Evolutionary conservation across 2,113 vertebrate species (phyloP).

Genomic region (Brachypteracias leptosomus): DNA sequence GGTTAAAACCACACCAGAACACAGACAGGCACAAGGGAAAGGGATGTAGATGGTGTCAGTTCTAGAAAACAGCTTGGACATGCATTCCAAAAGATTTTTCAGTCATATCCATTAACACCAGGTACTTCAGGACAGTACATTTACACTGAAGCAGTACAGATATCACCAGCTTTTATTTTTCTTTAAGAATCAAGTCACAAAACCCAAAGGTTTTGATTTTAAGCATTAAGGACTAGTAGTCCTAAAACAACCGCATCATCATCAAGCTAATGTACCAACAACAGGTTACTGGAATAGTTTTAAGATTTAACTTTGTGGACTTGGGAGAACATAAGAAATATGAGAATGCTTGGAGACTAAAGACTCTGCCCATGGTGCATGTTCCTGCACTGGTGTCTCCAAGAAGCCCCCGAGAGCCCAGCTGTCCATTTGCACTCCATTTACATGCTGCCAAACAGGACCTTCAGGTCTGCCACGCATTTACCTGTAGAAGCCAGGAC

Average conservation of each 20-base stretch:
- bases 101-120: not conserved
- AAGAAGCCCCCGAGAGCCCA: not conserved
- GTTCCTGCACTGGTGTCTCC: not conserved
- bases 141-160: not conserved
- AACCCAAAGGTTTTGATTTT: not conserved
- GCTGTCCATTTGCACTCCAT: not conserved
- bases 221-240: not conserved
- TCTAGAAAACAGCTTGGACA: not conserved
- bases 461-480: not conserved
- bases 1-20: rapidly evolving
- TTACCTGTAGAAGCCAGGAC: not conserved
- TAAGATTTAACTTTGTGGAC: not conserved
- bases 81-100: not conserved
- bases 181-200: not conserved
- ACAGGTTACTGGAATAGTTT: not conserved
- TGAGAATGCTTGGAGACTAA: not conserved
- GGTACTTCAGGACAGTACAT: not conserved
- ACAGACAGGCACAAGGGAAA: not conserved
- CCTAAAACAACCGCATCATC: not conserved
- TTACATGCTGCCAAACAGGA: rapidly evolving
- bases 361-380: rapidly evolving
- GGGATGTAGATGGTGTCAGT: rapidly evolving
- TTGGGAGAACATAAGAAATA: rapidly evolving
- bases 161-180: not conserved
- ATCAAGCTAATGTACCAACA: not conserved